Conservation (phyloP, 2,113 vertebrate species). For the Eurypyga helias region DNA sequence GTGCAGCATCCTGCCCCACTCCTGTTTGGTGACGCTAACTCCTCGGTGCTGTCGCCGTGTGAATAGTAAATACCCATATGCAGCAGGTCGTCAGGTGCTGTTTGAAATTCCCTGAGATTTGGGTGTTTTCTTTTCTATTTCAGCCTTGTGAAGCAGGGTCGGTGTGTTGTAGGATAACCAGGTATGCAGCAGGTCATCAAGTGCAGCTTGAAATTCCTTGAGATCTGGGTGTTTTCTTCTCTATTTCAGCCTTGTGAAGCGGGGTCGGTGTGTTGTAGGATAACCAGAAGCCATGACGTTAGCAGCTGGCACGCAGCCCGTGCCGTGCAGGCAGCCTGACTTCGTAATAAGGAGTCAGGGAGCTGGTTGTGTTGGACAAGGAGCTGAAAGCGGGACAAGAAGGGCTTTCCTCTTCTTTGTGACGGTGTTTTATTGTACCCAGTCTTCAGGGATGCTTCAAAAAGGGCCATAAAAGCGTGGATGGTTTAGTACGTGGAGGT, state of each 20-base stretch:
- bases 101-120: neutral
- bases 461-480: neutral
- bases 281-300: neutral
- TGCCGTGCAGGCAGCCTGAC: neutral
- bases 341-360: neutral
- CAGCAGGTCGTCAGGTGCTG: accelerated
- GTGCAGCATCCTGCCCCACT: accelerated
- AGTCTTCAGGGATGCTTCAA: neutral
- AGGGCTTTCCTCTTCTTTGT: neutral
- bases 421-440: neutral
- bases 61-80: accelerated
- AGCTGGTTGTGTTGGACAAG: neutral
- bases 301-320: neutral
- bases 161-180: neutral
- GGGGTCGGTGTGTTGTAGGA: neutral
- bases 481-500: neutral
- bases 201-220: neutral
- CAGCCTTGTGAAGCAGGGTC: neutral
- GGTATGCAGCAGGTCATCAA: accelerated
- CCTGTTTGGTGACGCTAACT: neutral
- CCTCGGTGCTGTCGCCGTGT: accelerated
- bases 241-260: neutral
- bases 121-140: neutral
- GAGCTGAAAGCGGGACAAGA: neutral
- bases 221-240: neutral